Conservation (phyloP, 2,113 vertebrate species). For the Percopsis transmontana region DNA sequence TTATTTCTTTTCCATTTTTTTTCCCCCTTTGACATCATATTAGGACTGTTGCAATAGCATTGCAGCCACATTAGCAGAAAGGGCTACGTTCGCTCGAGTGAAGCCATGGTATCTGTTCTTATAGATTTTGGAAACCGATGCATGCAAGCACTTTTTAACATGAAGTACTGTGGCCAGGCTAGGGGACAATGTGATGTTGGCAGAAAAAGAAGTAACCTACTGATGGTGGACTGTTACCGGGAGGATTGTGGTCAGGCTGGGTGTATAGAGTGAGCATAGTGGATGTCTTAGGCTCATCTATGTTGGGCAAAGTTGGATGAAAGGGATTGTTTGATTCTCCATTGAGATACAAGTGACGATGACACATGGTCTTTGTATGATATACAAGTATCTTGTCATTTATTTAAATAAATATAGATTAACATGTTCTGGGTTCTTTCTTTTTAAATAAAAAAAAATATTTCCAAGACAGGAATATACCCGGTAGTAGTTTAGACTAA, state of each 20-base stretch:
- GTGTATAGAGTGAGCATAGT: slow-evolving; percentile 21
- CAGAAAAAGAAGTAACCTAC: slow-evolving; percentile 14
- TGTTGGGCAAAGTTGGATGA: slow-evolving; percentile 44
- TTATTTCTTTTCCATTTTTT: slow-evolving; percentile 23
- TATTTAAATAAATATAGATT: slow-evolving; percentile 68
- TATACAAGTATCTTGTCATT: slow-evolving; percentile 53
- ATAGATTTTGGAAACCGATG: slow-evolving; percentile 38
- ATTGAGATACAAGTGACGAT: slow-evolving; percentile 31
- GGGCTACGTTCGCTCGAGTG: slow-evolving; percentile 29
- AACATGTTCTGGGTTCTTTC: slow-evolving; percentile 51
- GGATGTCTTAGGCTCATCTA: slow-evolving; percentile 41
- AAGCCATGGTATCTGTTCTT: slow-evolving; percentile 42
- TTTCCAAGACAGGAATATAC: neutral
- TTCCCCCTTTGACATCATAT: slow-evolving; percentile 33
- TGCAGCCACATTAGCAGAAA: slow-evolving; percentile 20
- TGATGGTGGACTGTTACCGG: slow-evolving; percentile 38
- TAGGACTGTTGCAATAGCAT: slow-evolving; percentile 28
- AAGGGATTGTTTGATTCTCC: slow-evolving; percentile 5
- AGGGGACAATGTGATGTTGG: slow-evolving; percentile 10
- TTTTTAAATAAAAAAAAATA: slow-evolving; percentile 39
- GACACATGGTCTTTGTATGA: slow-evolving; percentile 58
- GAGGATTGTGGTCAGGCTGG: slow-evolving; percentile 36
- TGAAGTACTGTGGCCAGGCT: slow-evolving; percentile 31
- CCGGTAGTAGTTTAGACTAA: too few relatives aligned
- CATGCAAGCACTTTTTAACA: slow-evolving; percentile 47